Percentiles rank a stretch among this genome's conserved stretches.
These are phyloP conservation scores for Sabatieria punctata DNA, from an alignment of 2,888 invertebrate genomes.

Conservation along the genomic window DNA sequence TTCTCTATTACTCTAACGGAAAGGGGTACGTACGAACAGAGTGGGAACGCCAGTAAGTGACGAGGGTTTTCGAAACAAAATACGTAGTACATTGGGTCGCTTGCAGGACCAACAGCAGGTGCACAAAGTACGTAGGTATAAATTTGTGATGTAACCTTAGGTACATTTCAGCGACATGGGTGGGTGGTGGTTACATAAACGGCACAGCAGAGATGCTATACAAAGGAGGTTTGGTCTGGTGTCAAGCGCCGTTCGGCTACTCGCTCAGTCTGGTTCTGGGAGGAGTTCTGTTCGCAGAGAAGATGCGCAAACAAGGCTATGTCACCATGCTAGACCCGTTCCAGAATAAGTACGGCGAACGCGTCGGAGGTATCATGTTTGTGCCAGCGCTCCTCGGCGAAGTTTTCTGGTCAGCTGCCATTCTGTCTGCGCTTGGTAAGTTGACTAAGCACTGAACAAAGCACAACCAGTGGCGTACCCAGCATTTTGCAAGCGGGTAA, in stretches of 20 bases:
- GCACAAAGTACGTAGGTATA: no score
- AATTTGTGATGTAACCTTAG: no score
- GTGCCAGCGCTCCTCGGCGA: constrained; percentile 91
- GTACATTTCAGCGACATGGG: constrained; percentile 85
- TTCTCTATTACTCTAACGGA: no score
- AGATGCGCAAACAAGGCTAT: constrained; percentile 79
- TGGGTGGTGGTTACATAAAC: constrained; percentile 97
- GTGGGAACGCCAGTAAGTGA: no score
- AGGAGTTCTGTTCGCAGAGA: constrained; percentile 91
- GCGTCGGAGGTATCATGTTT: constrained; percentile 91
- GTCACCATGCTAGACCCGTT: constrained; percentile 97
- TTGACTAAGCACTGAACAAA: no score
- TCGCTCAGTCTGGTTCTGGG: constrained; percentile 79
- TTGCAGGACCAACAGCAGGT: no score
- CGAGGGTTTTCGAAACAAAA: no score
- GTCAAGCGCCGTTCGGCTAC: constrained; percentile 98
- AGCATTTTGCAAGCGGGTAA: no score
- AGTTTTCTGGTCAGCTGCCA: constrained; percentile 97
- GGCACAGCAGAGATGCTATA: constrained; percentile 95
- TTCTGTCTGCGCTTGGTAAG: constrained; percentile 75
- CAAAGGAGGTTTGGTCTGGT: constrained; percentile 80
- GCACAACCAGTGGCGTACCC: no score
- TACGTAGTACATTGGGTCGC: no score
- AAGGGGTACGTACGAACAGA: no score
- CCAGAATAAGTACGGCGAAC: constrained; percentile 83